Evolutionary conservation across 2,797 vertebrate genomes (phyloP), one percentile per base, ranked within the genome.

Genomic region (Tinamus major): DNA sequence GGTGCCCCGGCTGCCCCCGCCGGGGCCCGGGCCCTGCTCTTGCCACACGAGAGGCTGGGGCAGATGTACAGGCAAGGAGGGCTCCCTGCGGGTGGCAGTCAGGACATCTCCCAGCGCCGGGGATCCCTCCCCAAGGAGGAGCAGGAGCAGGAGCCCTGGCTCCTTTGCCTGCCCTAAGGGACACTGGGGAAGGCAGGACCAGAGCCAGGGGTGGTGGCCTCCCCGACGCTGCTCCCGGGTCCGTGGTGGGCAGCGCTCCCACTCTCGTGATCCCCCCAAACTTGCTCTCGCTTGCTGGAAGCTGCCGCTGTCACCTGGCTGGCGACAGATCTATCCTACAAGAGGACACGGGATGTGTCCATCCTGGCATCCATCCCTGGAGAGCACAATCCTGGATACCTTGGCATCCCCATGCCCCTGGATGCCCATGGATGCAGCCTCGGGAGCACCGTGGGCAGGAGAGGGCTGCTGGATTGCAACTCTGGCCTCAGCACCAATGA

Each of bases 1-100:
- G 2, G 49, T 0, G 0, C 64, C 41, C 41, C 8, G 0, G 23
- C 12, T 0, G 0, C 48, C 68, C 70, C 19, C 33, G 23, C 23
- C 10, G 6, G 7, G 24, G 23, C 42, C 26, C 44, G 41, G 41
- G 35, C 68, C 59, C 21, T 27, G 33, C 67, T 86, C 12, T 26
- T 27, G 9, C 33, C 0, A 0, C 1, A 1, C 2, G 0, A 41
- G 41, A 21, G 39, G 15, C 75, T 70, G 64, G 49, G 51, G 69
- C 78, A 79, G 55, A 51, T 85, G 33, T 58, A 29, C 3, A 2
- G 62, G 35, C 55, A 65, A 20, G 16, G 26, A 48, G 3, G 0
- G 46, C 69, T 67, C 48, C 37, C 59, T 55, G 77, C 19, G 63
- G 5, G 9, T 14, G 21, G 23, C 81, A 55, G n/a, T 48, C 74